Base-by-base conservation (phyloP, 2,797 vertebrate genomes). In the Cossypha niveicapilla region DNA sequence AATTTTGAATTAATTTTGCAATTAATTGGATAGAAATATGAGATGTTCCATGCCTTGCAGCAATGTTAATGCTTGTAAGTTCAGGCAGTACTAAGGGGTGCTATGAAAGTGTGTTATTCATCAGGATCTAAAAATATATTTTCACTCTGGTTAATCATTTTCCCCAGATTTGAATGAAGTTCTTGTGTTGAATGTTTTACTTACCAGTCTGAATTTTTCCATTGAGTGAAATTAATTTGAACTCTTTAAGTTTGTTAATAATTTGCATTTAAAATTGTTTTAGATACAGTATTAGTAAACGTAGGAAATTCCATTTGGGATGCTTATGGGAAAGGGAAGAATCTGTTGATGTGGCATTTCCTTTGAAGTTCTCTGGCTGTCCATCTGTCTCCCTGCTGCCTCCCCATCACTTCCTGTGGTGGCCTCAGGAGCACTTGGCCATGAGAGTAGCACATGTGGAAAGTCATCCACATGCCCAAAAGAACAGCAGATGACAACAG, bases 331-430 rank as follows among this genome's bases (percentile, higher is more conserved):
- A 30, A 88, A 70, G 56, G 32, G 90, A 94, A 63, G 88, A 83
- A 78, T 91, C 82, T 93, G 96, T 86, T 63, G 76, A 94, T 92
- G 94, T 94, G 88, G 92, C 80, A 76, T 66, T 73, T 88, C 71
- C 90, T 96, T 96, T 96, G 94, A 96, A 93, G 94, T 96, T 79
- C 48, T 63, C 66, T 86, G 70, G 51, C 77, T 92, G 90, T 95
- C 92, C 95, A 95, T 94, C 88, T 96, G 93, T 90, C 88, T 95
- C 88, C 96, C 96, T 96, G 77, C 94, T 96, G 96, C 93, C 77
- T 94, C 66, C 60, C n/a, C 70, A 70, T 90, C 56, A 15, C 70
- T 96, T 96, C 96, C 93, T 95, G 93, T 88, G 60, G 88, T 92
- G 90, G 95, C 76, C 88, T 87, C 93, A 66, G 86, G 82, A 94